Base-by-base conservation (phyloP, 1,140 invertebrate species). In the Bemisia tabaci region DNA sequence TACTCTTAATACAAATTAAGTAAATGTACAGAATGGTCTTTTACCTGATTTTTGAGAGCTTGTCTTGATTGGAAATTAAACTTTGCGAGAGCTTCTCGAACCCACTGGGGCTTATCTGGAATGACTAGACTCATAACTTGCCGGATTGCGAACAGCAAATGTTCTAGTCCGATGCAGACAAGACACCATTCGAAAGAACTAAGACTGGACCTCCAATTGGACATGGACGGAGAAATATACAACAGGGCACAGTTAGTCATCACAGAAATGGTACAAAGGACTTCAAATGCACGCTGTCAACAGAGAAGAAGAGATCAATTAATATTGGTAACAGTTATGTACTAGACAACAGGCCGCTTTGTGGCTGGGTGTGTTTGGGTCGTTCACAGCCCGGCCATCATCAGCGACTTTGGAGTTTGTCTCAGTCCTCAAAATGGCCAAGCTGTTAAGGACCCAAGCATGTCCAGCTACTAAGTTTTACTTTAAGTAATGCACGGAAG, bases 201-300 rank as follows among this genome's bases (percentile, higher is more conserved):
- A 25, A 83, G 70, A 26, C 78, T 75, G 1, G 84, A 82, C 27
- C 80, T 77, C 67, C 83, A 74, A 59, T 78, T 73, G 39, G 84
- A 80, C 23, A 90, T 79, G 71, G 85, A 81, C 2, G 87, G 87
- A 59, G 85, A 88, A 22, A 91, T 79, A 68, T 85, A 88, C 60
- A 94, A 81, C 12, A 94, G 77, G 1, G 86, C 87, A 75, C 87
- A 90, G 77, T 94, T 94, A 22, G 91, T 91, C 65, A 91, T 82
- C 12, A 93, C 85, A 0, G 90, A 87, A 68, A 90, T 79, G 0
- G 86, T 81, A n/a, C 88, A 87, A 68, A 92, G 80, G 39, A 87
- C 74, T 77, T 90, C 86, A 70, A 92, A 86, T 26, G 86, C 86
- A 76, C 81, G 79, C 84, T 86, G 72, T 72, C 72, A 76, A 62